Conservation (phyloP, 2,797 vertebrate species). For the Eulemur mongoz region DNA sequence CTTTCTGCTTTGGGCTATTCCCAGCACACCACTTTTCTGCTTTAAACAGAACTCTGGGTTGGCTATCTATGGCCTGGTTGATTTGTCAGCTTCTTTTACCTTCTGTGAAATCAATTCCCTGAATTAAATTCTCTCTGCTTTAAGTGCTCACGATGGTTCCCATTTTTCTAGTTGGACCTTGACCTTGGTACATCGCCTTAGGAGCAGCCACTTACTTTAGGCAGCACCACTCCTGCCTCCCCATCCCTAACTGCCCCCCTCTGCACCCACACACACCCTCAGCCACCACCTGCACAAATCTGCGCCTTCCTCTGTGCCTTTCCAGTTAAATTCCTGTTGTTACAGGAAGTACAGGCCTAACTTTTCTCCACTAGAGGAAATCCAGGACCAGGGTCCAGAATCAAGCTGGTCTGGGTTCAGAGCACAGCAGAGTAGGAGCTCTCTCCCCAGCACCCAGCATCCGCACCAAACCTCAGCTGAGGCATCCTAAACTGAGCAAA, state of each 20-base stretch:
- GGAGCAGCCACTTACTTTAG: not conserved
- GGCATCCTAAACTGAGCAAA: not conserved
- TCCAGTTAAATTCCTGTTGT: not conserved
- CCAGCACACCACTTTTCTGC: not conserved
- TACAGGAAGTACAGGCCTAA: not conserved
- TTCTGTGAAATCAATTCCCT: not conserved
- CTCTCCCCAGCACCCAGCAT: not conserved
- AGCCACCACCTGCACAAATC: not conserved
- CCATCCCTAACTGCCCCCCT: not conserved
- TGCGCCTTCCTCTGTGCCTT: not conserved
- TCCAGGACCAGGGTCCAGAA: not conserved
- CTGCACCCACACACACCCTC: fast-evolving
- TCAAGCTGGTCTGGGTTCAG: not conserved
- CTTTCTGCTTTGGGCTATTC: not conserved
- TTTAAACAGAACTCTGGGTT: not conserved
- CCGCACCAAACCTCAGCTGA: not conserved
- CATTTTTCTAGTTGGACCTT: not conserved
- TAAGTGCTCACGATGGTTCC: not conserved
- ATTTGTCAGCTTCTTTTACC: not conserved
- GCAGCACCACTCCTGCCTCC: not conserved
- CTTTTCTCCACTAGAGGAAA: conserved; percentile 2
- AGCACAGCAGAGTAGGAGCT: not conserved
- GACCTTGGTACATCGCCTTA: not conserved
- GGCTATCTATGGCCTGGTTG: not conserved
- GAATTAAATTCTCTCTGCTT: not conserved